A percentile compares a stretch with the other conserved stretches of the same genome.
Evolutionary conservation across 1,140 invertebrate species (phyloP).

Genomic region (Bombus confusus): DNA sequence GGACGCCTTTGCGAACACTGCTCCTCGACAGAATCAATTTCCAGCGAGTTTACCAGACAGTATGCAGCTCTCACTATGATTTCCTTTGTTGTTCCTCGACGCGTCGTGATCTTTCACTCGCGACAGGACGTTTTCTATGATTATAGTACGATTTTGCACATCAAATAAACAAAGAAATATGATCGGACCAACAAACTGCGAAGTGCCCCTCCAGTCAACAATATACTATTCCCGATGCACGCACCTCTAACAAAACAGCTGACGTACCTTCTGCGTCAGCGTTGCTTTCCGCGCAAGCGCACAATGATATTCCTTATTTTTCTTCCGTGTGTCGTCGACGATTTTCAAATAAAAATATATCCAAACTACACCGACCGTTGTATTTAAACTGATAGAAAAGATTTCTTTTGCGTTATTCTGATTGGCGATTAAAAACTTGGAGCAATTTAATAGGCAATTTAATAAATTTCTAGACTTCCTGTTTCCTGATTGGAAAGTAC

Average conservation of each 20-base stretch:
- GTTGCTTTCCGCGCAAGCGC: constrained; percentile 56
- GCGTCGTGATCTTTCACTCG: constrained; percentile 39
- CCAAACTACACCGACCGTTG: not conserved
- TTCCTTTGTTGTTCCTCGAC: constrained; percentile 5
- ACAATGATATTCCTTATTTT: not conserved
- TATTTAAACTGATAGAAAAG: not conserved
- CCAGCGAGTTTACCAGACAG: constrained; percentile 31
- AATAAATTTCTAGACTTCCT: constrained; percentile 23
- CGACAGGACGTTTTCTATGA: constrained; percentile 34
- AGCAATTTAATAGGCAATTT: not conserved
- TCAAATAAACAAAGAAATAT: constrained; percentile 65
- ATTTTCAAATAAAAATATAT: not conserved
- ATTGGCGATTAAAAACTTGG: not conserved
- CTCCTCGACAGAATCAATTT: constrained; percentile 47
- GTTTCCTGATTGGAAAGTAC: constrained; percentile 30
- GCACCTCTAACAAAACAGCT: constrained; percentile 73
- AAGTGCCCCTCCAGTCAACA: constrained; percentile 65
- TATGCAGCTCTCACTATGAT: constrained; percentile 15
- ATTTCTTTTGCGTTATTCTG: not conserved
- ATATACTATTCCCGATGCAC: constrained; percentile 66
- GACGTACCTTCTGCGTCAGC: constrained; percentile 74
- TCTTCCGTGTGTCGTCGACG: not conserved
- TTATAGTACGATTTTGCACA: constrained; percentile 42
- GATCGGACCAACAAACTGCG: constrained; percentile 53
- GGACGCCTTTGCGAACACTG: constrained; percentile 60